phyloP scores from a whole-genome alignment of 2,797 vertebrate genomes.

The Apodemus agrarius region DNA sequence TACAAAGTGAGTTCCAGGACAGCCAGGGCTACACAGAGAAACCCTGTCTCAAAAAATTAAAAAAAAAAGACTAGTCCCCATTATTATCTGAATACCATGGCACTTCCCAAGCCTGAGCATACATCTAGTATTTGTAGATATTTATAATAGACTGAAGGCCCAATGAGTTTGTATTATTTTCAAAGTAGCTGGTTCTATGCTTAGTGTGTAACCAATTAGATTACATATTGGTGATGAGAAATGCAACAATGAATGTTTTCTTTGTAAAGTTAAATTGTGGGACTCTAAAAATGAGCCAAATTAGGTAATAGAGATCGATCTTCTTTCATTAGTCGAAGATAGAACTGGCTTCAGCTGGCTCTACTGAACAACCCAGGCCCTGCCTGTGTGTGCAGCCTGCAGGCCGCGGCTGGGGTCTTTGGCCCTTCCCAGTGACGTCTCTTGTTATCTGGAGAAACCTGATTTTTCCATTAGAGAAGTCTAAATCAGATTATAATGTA shows the following conservation, averaged over 20 bases:
- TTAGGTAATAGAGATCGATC: background rate
- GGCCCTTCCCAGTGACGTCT: background rate
- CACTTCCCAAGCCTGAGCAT: conserved; percentile 14
- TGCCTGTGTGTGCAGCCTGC: background rate
- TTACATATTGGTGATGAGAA: background rate
- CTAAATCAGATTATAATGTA: background rate
- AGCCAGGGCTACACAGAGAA: too few relatives aligned
- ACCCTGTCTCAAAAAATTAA: too few relatives aligned
- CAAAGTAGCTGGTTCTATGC: background rate
- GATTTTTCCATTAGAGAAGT: background rate
- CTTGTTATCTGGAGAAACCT: background rate
- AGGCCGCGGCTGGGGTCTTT: background rate
- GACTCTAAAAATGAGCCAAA: background rate
- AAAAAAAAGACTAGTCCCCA: background rate
- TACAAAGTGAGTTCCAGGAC: too few relatives aligned
- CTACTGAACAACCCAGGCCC: background rate
- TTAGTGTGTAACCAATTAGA: conserved; percentile 25
- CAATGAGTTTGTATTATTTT: background rate
- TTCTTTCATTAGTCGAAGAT: background rate
- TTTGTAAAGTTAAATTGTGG: background rate
- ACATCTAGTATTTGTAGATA: background rate
- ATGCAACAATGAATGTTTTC: conserved; percentile 20
- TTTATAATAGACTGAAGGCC: background rate
- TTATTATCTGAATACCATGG: background rate
- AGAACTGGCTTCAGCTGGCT: conserved; percentile 20